Evolutionary conservation across 2,113 vertebrate genomes (phyloP).

Genomic region (Sapayoa aenigma): DNA sequence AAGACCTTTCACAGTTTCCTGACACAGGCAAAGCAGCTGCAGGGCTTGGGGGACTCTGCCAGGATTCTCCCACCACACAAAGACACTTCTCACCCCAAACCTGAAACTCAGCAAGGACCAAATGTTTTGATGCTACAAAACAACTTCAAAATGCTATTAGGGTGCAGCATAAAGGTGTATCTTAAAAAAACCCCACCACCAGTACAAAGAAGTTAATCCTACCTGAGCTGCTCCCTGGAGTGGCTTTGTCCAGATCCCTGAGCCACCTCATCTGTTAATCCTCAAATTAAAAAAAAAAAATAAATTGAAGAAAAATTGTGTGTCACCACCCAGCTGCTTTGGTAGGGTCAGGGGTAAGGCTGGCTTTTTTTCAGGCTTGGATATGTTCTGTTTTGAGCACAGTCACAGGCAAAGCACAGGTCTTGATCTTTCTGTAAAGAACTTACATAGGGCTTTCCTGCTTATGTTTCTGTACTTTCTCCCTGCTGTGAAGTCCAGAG

Average conservation of each 20-base stretch:
- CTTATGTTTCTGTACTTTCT: background rate
- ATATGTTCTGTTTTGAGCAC: background rate
- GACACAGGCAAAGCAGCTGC: background rate
- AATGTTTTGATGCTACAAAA: background rate
- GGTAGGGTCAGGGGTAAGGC: background rate
- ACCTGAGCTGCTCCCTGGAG: background rate
- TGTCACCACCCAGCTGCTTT: background rate
- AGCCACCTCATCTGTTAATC: background rate
- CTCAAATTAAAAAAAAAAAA: background rate
- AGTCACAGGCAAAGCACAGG: background rate
- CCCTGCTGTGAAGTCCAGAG: background rate
- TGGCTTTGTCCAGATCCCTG: background rate
- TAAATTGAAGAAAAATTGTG: background rate
- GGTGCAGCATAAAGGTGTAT: background rate
- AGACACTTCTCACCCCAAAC: background rate
- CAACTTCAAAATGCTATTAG: background rate
- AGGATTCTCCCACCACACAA: background rate
- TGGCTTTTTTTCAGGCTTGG: background rate
- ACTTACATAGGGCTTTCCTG: background rate
- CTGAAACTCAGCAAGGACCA: background rate
- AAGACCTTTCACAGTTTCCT: conserved; percentile 7
- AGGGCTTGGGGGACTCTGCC: background rate
- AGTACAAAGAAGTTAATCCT: background rate
- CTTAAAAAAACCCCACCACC: background rate
- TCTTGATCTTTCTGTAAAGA: background rate